Evolutionary conservation across 2,113 vertebrate genomes (phyloP).

Genomic region (Mirounga angustirostris): DNA sequence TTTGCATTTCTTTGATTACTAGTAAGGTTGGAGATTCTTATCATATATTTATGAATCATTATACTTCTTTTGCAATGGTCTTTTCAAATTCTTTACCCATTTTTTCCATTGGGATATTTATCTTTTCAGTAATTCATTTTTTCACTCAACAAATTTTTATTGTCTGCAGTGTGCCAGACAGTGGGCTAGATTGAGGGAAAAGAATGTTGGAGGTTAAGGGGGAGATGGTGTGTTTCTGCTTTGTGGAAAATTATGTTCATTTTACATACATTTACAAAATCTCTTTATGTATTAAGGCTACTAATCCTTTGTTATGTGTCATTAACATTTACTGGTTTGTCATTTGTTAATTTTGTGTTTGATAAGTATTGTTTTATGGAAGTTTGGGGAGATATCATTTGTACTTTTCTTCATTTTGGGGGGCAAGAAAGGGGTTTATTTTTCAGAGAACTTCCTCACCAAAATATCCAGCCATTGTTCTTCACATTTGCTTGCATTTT

Average conservation of each 20-base stretch:
- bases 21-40: neutral
- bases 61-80: neutral
- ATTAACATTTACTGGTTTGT: neutral
- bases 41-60: neutral
- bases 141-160: slow-evolving; percentile 15
- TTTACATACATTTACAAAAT: slow-evolving; percentile 1
- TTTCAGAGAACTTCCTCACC: neutral
- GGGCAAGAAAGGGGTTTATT: neutral
- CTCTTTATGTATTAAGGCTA: neutral
- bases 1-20: slow-evolving; percentile 25
- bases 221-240: neutral
- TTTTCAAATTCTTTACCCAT: slow-evolving; percentile 26
- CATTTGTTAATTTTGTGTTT: neutral
- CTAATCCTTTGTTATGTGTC: neutral
- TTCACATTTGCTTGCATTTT: neutral
- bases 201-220: neutral
- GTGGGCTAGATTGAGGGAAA: neutral
- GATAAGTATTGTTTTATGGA: neutral
- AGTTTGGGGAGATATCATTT: neutral
- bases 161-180: neutral
- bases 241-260: slow-evolving; percentile 39
- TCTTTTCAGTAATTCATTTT: neutral
- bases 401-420: neutral
- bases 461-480: neutral
- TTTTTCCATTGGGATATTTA: neutral